Evolutionary conservation across 2,888 invertebrate genomes (phyloP).

Genomic region (Epistrophe eligans): DNA sequence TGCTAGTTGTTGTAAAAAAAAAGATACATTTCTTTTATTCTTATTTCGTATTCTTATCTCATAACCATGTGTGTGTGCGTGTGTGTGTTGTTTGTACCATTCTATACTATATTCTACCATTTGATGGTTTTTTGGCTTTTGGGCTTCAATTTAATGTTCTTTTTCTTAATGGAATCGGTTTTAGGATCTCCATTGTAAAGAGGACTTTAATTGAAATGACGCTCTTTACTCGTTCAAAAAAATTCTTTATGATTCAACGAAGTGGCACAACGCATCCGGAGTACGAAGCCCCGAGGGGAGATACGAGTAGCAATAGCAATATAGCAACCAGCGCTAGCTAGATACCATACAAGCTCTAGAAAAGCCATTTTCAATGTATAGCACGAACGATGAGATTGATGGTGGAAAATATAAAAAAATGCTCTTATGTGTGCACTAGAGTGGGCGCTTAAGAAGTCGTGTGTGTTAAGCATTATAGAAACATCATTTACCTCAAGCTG

Average conservation of each 20-base stretch:
- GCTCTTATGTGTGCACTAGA: constrained; percentile 4
- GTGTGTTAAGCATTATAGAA: constrained; percentile 2
- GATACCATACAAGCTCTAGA: no score
- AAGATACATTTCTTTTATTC: constrained; percentile 16
- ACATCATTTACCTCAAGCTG: constrained; percentile 22
- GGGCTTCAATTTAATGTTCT: constrained; percentile 44
- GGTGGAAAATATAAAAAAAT: constrained; percentile 10
- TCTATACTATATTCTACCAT: not conserved
- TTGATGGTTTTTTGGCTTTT: constrained; percentile 20
- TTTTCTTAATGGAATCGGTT: constrained; percentile 67
- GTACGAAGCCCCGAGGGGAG: constrained; percentile 10
- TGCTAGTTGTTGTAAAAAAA: not conserved
- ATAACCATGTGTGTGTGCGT: constrained; percentile 3
- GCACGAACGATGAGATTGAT: constrained; percentile 30
- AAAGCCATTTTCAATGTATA: not conserved
- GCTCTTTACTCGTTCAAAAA: constrained; percentile 21
- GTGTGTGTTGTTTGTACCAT: not conserved
- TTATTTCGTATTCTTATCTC: constrained; percentile 41
- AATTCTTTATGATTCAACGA: constrained; percentile 61
- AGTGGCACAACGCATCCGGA: constrained; percentile 69
- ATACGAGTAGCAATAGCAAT: not conserved
- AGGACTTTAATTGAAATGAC: constrained; percentile 74
- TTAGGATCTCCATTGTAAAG: constrained; percentile 61
- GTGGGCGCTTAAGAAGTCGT: constrained; percentile 23
- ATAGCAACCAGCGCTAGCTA: not conserved